Evolutionary conservation across 2,797 vertebrate species (phyloP).

Genomic region (Chaenodraco wilsoni): DNA sequence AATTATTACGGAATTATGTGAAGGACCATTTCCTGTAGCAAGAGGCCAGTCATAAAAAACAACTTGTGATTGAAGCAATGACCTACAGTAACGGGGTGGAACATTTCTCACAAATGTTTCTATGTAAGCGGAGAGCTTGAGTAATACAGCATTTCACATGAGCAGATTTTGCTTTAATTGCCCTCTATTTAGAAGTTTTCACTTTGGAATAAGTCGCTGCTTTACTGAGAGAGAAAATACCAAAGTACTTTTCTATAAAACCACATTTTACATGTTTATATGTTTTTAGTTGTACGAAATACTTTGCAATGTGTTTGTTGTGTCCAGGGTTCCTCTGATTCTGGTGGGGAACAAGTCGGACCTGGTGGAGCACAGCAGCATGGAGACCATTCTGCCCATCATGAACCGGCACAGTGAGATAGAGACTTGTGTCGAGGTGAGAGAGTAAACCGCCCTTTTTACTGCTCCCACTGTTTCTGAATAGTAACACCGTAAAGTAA

Average conservation of each 20-base stretch:
- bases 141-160: background rate
- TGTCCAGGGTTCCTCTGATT: slow-evolving; percentile 92
- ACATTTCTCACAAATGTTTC: slow-evolving; percentile 14
- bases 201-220: background rate
- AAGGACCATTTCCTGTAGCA: background rate
- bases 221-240: background rate
- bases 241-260: background rate
- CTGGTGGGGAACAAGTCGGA: slow-evolving; percentile 98
- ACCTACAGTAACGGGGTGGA: slow-evolving; percentile 11
- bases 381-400: slow-evolving; percentile 96
- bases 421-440: slow-evolving; percentile 97
- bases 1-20: slow-evolving; percentile 5
- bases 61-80: slow-evolving; percentile 1
- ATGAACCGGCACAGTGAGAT: slow-evolving; percentile 98
- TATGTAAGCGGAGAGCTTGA: slow-evolving; percentile 1
- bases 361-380: slow-evolving; percentile 95
- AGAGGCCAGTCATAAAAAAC: background rate
- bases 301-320: background rate
- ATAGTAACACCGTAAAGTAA: background rate
- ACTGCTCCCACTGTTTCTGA: background rate
- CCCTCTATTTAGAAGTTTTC: background rate
- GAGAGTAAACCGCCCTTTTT: slow-evolving; percentile 25
- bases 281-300: background rate
- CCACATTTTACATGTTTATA: background rate
- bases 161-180: background rate